A percentile compares a stretch with the other conserved stretches of the same genome.
Conservation (phyloP, 2,888 invertebrate species). For the Stictocephala bisonia region DNA sequence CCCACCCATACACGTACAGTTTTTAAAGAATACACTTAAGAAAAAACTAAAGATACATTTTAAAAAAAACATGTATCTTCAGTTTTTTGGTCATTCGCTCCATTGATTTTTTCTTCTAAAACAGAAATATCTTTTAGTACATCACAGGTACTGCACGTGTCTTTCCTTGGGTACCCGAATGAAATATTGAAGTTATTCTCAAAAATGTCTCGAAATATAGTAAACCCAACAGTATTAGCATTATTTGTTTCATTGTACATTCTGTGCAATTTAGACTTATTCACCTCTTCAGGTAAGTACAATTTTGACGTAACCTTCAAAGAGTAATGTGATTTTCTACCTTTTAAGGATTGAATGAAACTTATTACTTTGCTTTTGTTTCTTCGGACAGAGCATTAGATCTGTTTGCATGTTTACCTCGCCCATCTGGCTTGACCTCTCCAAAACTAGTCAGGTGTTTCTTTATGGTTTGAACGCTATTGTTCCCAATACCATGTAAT, state of each 20-base stretch:
- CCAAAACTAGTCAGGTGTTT: constrained; percentile 35
- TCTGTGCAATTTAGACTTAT: constrained; percentile 43
- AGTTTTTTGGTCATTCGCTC: constrained; percentile 27
- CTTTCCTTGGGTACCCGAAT: constrained; percentile 51
- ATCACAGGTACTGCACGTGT: constrained; percentile 49
- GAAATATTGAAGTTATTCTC: constrained; percentile 49
- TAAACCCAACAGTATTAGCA: constrained; percentile 39
- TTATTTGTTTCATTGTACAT: constrained; percentile 46
- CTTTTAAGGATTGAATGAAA: constrained; percentile 44
- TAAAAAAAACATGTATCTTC: constrained; percentile 16
- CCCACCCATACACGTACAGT: no score
- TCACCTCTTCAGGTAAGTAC: constrained; percentile 49
- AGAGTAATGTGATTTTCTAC: constrained; percentile 48
- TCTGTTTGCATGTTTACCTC: constrained; percentile 46
- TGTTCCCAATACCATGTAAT: constrained; percentile 48
- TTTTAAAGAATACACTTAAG: no score
- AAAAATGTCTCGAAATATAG: constrained; percentile 49
- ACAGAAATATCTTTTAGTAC: constrained; percentile 38
- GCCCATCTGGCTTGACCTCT: constrained; percentile 25
- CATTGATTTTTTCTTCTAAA: constrained; percentile 25
- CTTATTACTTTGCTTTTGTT: constrained; percentile 31
- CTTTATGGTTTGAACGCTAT: constrained; percentile 25
- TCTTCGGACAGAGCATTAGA: constrained; percentile 44
- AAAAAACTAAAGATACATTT: no score
- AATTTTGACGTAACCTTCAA: constrained; percentile 45